These are phyloP conservation scores for Eriosoma lanigerum DNA, from an alignment of 1,140 invertebrate genomes.

Conservation along the genomic window DNA sequence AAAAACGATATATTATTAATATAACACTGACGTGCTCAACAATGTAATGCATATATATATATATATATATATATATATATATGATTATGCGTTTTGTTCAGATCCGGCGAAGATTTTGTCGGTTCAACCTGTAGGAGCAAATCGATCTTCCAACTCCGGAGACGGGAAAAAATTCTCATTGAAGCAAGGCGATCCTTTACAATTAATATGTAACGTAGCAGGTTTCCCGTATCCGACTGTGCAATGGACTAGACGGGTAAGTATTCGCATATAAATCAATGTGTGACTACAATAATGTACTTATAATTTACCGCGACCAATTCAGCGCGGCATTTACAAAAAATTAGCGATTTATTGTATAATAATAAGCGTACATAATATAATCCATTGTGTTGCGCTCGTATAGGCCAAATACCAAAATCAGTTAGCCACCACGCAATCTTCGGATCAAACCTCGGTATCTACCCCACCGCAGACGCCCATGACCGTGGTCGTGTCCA, in stretches of 20 bases:
- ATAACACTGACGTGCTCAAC: no score
- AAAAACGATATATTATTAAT: no score
- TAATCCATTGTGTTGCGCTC: background rate
- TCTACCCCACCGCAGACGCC: background rate
- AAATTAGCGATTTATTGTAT: no score
- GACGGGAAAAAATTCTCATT: background rate
- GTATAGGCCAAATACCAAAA: background rate
- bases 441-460: background rate
- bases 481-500: background rate
- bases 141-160: background rate
- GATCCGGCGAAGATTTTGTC: slow-evolving; percentile 3
- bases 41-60: background rate
- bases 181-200: background rate
- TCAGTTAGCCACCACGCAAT: background rate
- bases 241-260: slow-evolving; percentile 4
- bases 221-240: slow-evolving; percentile 1
- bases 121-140: background rate
- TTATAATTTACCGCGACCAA: background rate
- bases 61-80: no score
- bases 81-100: background rate
- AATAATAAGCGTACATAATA: no score
- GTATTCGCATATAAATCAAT: background rate
- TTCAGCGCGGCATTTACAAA: no score
- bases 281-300: no score
- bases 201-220: background rate